Evolutionary conservation across 2,113 vertebrate species (phyloP), one percentile per base, ranked within the genome.

Genomic region (Cavia porcellus): DNA sequence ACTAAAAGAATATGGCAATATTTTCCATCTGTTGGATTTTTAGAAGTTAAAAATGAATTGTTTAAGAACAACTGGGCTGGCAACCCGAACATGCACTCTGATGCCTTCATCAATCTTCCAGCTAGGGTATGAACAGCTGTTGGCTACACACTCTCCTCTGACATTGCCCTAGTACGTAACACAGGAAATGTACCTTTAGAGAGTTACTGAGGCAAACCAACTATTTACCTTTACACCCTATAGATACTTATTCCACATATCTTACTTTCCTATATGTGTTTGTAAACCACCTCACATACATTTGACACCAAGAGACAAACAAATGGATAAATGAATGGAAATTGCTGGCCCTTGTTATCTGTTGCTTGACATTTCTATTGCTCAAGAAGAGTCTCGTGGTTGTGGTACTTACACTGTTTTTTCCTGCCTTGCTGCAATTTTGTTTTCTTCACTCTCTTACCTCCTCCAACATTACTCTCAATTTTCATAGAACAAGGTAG

Each of bases 211-310:
- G 70, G 57, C 38, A 95, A 88, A 47, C 61, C 25, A 72, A 50
- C 20, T 64, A 57, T 82, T 32, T 72, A 14, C 25, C 25, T 20
- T 24, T 47, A 95, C 24, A n/a, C 61, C 72, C 45, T 62, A 64
- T 12, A 66, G 50, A 82, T 32, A n/a, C 19, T 81, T 84, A 77
- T 83, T 77, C 79, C 83, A 96, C 92, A 89, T 32, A 87, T 50
- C 92, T 42, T 62, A 81, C 75, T 84, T 96, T 72, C 32, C 90
- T 47, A 68, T 7, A 68, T 87, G 4, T 87, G 28, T 64, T 93
- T 57, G 87, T 70, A 92, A 94, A 38, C 7, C 66, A 75, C 62
- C 24, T 64, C 79, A 86, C 45, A 55, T 81, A 77, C 7, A 75
- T 80, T 25, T 57, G 68, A 50, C 28, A 72, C 42, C 62, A 90